Evolutionary conservation across 2,113 vertebrate genomes (phyloP), one percentile per base, ranked within the genome.

Genomic region (Scytalopus superciliaris): DNA sequence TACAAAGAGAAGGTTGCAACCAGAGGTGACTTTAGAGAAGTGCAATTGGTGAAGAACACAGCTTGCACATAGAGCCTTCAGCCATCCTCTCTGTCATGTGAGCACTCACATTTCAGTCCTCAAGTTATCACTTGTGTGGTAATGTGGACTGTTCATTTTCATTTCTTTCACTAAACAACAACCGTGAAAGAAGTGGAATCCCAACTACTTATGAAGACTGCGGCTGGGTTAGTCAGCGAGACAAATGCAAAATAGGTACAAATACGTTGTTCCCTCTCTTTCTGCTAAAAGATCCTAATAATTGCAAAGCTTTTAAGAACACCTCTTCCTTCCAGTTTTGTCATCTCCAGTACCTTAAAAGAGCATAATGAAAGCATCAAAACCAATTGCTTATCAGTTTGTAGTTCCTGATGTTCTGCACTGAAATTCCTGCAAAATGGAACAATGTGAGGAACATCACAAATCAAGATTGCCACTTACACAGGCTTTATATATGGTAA

Each of bases 1-100:
- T 35, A 53, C 31, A 14, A 84, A 55, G 13, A 70, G n/a, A 79
- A 57, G 11, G 27, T 13, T 42, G 66, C 23, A 84, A 21, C 28
- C 39, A 78, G 19, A 70, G 6, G 39, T 8, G 33, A 8, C 52
- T 63, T 63, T 39, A 50, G 23, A 87, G 52, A 85, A 19, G 33
- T 45, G 18, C 42, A 72, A 7, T 1, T 22, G 27, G 18, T 59
- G 56, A 70, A 67, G 42, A 19, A 42, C 14, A 6, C 92, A 70
- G 45, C 14, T 37, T 53, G 33, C 7, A 40, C 22, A 27, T 1
- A 8, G 3, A 89, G 2, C 17, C 37, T 60, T 81, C 77, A 66
- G 73, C 18, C 28, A 45, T 9, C 14, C 37, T 49, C 31, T 45
- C 56, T 7, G n/a, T 14, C 27, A n/a, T 1, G 0, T 1, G 7